Conservation (phyloP, 2,113 vertebrate genomes). For the Mystacornis crossleyi region DNA sequence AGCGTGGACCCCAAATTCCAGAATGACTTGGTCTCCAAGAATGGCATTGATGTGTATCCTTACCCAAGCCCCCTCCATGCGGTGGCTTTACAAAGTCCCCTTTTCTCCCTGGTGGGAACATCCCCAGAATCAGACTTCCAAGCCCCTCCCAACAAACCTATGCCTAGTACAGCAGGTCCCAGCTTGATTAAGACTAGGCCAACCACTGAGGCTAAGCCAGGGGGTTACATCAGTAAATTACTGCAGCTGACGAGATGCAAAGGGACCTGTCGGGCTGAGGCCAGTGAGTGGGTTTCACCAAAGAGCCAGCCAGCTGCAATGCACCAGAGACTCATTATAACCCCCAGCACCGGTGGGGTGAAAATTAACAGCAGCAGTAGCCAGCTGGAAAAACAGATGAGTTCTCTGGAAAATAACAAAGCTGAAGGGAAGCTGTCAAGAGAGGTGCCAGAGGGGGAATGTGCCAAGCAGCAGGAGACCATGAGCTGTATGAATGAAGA, state of each 20-base stretch:
- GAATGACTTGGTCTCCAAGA: conserved; percentile 83
- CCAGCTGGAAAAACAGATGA: conserved; percentile 26
- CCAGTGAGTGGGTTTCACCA: not conserved
- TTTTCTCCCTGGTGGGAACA: conserved; percentile 79
- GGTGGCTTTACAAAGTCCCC: conserved; percentile 92
- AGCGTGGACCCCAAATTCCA: conserved; percentile 83
- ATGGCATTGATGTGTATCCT: conserved; percentile 85
- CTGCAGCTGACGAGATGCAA: conserved; percentile 77
- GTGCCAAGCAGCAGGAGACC: conserved; percentile 17
- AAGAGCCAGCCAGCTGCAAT: not conserved
- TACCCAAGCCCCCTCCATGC: conserved; percentile 96
- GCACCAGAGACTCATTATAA: conserved; percentile 47
- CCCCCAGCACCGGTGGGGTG: not conserved
- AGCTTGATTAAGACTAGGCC: conserved; percentile 17
- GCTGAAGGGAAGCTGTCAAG: not conserved
- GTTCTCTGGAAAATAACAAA: conserved; percentile 2
- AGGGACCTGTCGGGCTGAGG: conserved; percentile 29
- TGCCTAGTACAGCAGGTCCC: not conserved
- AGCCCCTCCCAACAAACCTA: not conserved
- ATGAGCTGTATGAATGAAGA: not conserved
- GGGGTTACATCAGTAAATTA: conserved; percentile 84
- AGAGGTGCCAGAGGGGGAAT: conserved; percentile 5
- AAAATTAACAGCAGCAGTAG: conserved; percentile 28
- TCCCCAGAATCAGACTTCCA: not conserved
- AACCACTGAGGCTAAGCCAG: conserved; percentile 55